Evolutionary conservation across 2,113 vertebrate species (phyloP), one percentile per base, ranked within the genome.

Genomic region (Callaeas wilsoni): DNA sequence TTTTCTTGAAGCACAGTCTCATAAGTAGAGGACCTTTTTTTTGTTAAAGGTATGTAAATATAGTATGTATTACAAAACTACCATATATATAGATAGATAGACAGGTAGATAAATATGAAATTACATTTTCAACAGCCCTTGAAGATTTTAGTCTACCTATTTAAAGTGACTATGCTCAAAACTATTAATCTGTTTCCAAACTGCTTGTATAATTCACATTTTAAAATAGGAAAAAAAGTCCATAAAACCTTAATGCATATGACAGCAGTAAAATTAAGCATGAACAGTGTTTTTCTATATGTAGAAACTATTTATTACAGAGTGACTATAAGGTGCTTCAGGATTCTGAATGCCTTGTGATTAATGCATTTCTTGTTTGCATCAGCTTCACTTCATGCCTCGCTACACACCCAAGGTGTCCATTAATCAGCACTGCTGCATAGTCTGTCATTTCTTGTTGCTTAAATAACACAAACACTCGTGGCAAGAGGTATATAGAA

Each of bases 311-410:
- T 71, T 89, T 12, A 52, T 93, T 94, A 47, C 4, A 56, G 13
- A 68, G 21, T n/a, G 41, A 63, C 56, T 86, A 56, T 49, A 87
- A 44, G 17, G 35, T 76, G 30, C 32, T 86, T 65, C 50, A 62
- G 64, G 42, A 87, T 77, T 92, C 55, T 81, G 53, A 90, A 88
- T 37, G 68, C 80, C 23, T 33, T 68, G 39, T 91, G 84, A 94
- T 94, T 91, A 91, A 95, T 90, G 46, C 25, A 86, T 85, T 94
- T 89, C 88, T 73, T 90, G 60, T 79, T 84, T 80, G 50, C 42
- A 62, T 86, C 68, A 81, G 52, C 63, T 89, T 90, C 64, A 60
- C 86, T 94, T 87, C 81, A 68, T 73, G 91, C 55, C 52, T 96
- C 20, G 0, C 90, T 86, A 39, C 59, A 53, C 81, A 86, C 19